These are phyloP conservation scores for Archilochus colubris DNA, from an alignment of 2,113 vertebrate species.

Conservation along the genomic window DNA sequence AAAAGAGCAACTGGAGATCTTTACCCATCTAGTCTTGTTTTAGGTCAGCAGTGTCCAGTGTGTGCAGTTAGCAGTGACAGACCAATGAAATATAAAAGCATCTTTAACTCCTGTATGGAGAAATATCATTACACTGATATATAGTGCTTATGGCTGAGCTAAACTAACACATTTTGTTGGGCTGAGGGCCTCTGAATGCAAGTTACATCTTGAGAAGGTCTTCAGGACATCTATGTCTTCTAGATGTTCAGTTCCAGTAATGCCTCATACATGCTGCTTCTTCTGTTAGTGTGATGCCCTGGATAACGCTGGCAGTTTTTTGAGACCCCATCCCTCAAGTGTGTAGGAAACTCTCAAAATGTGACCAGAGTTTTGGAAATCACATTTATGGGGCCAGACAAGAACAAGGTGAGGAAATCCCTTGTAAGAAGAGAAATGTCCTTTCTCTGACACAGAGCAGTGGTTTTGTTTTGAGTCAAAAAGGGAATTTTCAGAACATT, in stretches of 20 bases:
- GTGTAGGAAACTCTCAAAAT: background rate
- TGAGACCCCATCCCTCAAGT: background rate
- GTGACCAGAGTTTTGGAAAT: background rate
- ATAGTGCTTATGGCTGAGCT: background rate
- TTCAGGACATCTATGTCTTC: background rate
- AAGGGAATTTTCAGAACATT: background rate
- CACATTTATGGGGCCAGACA: background rate
- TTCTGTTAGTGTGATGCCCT: background rate
- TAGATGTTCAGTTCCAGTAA: background rate
- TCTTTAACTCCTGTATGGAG: background rate
- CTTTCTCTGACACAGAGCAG: fast-evolving
- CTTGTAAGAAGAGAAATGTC: background rate
- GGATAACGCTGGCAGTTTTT: background rate
- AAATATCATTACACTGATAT: background rate
- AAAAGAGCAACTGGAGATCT: background rate
- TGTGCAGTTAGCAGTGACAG: background rate
- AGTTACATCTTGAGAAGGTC: background rate
- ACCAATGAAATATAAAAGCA: background rate
- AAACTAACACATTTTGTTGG: background rate
- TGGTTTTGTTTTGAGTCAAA: background rate
- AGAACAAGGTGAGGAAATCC: background rate
- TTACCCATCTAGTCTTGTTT: background rate
- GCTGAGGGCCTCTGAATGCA: background rate
- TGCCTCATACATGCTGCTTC: background rate
- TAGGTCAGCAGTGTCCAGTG: background rate